Evolutionary conservation across 2,888 invertebrate genomes (phyloP), one percentile per base, ranked within the genome.

Genomic region (Petrolisthes cinctipes): DNA sequence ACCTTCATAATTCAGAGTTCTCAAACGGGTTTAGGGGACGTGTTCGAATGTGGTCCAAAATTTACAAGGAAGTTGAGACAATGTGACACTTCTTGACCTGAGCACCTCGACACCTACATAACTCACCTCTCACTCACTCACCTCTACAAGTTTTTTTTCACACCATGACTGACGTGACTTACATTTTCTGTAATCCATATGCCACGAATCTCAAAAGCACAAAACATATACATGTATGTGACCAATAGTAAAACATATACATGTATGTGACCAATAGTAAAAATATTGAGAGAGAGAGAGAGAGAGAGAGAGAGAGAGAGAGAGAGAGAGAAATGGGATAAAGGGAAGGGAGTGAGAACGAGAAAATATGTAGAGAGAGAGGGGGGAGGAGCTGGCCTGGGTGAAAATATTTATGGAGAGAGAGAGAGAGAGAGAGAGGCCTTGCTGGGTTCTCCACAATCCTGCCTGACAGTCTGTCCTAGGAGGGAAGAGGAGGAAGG

Each of bases 401-500:
- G 17, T 61, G 3, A 61, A 61, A 61, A 14, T 9, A 61, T 14
- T 17, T 75, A 75, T 75, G 17, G 17, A n/a, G 81, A 81, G 81
- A 66, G 66, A 66, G 66, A 66, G 66, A 66, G 37, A 66, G 23
- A 23, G n/a, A 9, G 20, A 20, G 23, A 20, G 37, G 37, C 11
- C 51, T 51, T n/a, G 17, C 2, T n/a, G 17, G 51, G 51, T 11
- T 78, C 23, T 7, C 78, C 53, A 51, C 37, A 23, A 78, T 37
- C 37, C 23, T 51, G 53, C 23, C 78, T 53, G 54, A 57, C 86
- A 66, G 54, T 68, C 71, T 73, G 79, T 83, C 73, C 79, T 23
- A n/a, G 71, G 71, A 71, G 71, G 71, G 71, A 71, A 71, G 71
- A 20, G 71, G 20, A 82, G 82, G 79, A 79, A 78, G 51, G 17